phyloP scores from a whole-genome alignment of 2,797 vertebrate species.

The Sebastes jordani region DNA sequence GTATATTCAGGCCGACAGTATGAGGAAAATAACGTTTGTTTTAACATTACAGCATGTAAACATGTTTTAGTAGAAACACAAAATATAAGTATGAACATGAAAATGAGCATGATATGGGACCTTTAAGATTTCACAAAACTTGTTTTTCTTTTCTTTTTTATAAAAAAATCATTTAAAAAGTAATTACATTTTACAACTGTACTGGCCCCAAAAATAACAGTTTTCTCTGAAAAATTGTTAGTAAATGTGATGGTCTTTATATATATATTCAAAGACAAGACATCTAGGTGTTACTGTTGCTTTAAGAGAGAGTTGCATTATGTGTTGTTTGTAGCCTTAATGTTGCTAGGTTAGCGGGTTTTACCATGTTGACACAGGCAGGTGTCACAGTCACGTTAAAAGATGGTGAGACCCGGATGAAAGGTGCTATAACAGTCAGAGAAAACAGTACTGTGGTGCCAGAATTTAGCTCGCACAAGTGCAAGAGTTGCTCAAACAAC shows the following conservation, averaged over 20 bases:
- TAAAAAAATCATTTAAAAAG: too few species aligned
- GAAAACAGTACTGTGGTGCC: neutral
- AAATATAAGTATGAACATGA: too few species aligned
- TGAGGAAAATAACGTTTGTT: too few species aligned
- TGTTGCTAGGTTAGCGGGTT: neutral
- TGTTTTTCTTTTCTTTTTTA: too few species aligned
- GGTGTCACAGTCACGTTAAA: neutral
- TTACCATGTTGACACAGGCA: neutral
- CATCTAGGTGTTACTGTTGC: neutral
- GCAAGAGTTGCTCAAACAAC: neutral
- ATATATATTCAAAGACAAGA: neutral
- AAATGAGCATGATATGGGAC: too few species aligned
- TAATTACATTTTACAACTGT: too few species aligned
- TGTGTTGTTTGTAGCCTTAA: neutral
- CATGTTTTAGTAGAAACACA: too few species aligned
- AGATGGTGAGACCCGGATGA: neutral
- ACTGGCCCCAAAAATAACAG: neutral
- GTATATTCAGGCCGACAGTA: too few species aligned
- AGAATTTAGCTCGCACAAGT: neutral
- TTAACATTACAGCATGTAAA: too few species aligned
- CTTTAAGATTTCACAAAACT: too few species aligned
- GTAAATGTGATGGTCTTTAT: neutral
- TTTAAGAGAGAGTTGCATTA: constrained; percentile 2
- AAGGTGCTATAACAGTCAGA: neutral
- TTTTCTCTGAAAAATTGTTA: neutral